Conservation (phyloP, 2,888 invertebrate species). For the Cyrtodaria siliqua region DNA sequence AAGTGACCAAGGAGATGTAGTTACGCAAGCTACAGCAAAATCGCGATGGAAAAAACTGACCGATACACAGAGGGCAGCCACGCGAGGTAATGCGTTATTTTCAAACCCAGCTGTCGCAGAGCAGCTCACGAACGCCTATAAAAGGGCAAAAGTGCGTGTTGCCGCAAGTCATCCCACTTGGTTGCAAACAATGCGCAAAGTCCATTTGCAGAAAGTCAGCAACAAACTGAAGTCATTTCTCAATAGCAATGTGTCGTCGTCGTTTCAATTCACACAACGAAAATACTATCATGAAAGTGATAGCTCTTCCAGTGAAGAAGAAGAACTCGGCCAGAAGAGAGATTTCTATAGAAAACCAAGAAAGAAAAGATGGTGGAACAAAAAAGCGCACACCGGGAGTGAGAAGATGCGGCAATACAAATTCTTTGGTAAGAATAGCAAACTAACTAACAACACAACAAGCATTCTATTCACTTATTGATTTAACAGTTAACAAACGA, state of each 20-base stretch:
- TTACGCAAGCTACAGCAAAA: slow-evolving; percentile 8
- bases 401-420: slow-evolving; percentile 55
- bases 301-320: slow-evolving; percentile 23
- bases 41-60: slow-evolving; percentile 29
- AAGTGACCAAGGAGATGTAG: neutral
- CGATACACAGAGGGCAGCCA: neutral
- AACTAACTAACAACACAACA: no score
- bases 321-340: slow-evolving; percentile 1
- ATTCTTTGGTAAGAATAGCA: slow-evolving; percentile 65
- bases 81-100: slow-evolving; percentile 9
- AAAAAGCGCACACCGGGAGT: slow-evolving; percentile 23
- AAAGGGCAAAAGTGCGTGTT: slow-evolving; percentile 33
- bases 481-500: no score
- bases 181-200: slow-evolving; percentile 15
- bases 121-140: slow-evolving; percentile 30
- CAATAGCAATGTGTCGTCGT: slow-evolving; percentile 13
- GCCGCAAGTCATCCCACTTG: slow-evolving; percentile 9
- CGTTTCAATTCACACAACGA: neutral
- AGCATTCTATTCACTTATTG: no score
- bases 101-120: slow-evolving; percentile 40
- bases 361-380: slow-evolving; percentile 42
- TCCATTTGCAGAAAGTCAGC: slow-evolving; percentile 20
- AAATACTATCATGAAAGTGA: slow-evolving; percentile 29
- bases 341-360: slow-evolving; percentile 24
- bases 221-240: slow-evolving; percentile 23